phyloP scores from a whole-genome alignment of 2,113 vertebrate species.

The Scortum barcoo region DNA sequence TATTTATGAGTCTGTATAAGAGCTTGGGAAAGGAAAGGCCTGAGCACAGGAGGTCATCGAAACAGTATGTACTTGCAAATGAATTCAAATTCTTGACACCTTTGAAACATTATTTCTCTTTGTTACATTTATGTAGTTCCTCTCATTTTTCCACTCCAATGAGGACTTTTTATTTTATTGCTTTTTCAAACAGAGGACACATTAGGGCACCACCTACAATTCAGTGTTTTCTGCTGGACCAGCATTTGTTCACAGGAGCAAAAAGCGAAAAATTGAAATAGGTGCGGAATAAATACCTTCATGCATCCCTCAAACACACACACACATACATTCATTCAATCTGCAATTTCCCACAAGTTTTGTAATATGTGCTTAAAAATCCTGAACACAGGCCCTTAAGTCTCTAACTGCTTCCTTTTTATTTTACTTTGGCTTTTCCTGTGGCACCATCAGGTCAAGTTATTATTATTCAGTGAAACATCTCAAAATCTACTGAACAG shows the following conservation, averaged over 20 bases:
- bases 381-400: neutral
- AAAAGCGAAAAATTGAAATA: slow-evolving; percentile 11
- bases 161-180: slow-evolving; percentile 48
- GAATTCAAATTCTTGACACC: slow-evolving; percentile 45
- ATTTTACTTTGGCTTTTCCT: neutral
- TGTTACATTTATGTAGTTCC: slow-evolving; percentile 57
- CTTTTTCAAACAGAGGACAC: slow-evolving; percentile 56
- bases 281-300: slow-evolving; percentile 1
- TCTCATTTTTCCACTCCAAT: slow-evolving; percentile 21
- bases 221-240: slow-evolving; percentile 20
- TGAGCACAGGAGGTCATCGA: slow-evolving; percentile 33
- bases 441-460: neutral
- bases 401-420: neutral
- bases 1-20: slow-evolving; percentile 35
- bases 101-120: slow-evolving; percentile 53
- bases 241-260: slow-evolving; percentile 20
- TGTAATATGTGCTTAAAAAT: neutral
- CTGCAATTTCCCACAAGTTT: neutral
- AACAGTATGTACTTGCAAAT: slow-evolving; percentile 47
- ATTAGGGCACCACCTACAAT: slow-evolving; percentile 22
- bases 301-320: too few species aligned
- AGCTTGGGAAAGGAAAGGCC: slow-evolving; percentile 64
- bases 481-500: too few species aligned
- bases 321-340: too few species aligned
- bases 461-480: too few species aligned